phyloP scores from a whole-genome alignment of 2,113 vertebrate species.

The Hippocampus mohnikei region DNA sequence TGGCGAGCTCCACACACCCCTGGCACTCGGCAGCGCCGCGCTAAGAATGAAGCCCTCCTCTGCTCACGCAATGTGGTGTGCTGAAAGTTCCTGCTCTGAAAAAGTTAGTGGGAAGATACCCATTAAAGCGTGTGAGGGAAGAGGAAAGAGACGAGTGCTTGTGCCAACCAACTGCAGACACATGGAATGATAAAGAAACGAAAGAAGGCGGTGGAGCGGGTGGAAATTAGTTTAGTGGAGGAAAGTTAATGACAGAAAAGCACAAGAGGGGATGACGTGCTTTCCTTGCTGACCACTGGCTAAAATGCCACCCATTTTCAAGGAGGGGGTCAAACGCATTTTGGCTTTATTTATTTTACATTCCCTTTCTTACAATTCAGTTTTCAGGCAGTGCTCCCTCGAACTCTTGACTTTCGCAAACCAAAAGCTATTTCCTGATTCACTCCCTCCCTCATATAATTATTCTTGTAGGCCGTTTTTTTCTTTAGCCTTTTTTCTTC shows the following conservation, averaged over 20 bases:
- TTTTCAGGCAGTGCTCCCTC: conserved; percentile 70
- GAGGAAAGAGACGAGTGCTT: conserved; percentile 26
- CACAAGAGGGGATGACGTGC: conserved; percentile 18
- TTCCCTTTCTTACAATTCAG: conserved; percentile 53
- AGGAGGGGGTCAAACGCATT: conserved; percentile 7
- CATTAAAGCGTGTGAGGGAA: conserved; percentile 56
- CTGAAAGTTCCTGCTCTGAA: conserved; percentile 80
- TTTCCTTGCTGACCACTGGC: conserved; percentile 50
- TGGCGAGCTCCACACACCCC: conserved; percentile 61
- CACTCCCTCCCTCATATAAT: conserved; percentile 73
- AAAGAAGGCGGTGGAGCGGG: neutral
- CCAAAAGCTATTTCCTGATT: conserved; percentile 77
- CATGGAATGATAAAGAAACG: conserved; percentile 8
- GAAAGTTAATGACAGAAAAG: conserved; percentile 11
- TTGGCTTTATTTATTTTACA: conserved; percentile 19
- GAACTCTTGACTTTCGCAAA: conserved; percentile 70
- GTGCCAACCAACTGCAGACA: conserved; percentile 20
- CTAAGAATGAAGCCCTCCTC: conserved; percentile 75
- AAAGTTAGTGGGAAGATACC: conserved; percentile 76
- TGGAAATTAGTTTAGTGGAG: conserved; percentile 4
- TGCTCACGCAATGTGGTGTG: conserved; percentile 78
- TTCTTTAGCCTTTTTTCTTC: conserved; percentile 35
- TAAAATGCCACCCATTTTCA: conserved; percentile 30
- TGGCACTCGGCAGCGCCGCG: conserved; percentile 61
- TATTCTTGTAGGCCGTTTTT: conserved; percentile 64